Conservation (phyloP, 2,888 invertebrate genomes). For the Congeria kusceri region DNA sequence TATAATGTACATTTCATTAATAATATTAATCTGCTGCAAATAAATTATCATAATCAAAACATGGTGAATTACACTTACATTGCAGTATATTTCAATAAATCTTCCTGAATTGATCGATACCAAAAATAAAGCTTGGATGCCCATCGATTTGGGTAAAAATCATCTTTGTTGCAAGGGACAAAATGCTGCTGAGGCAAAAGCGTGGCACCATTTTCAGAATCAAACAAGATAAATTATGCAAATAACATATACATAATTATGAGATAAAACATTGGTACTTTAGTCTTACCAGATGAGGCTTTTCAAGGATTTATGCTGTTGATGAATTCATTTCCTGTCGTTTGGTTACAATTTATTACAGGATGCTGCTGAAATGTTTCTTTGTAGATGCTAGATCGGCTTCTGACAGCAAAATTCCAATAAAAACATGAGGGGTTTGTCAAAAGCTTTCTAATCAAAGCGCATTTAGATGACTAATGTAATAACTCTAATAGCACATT, state of each 20-base stretch:
- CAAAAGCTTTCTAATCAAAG: not conserved
- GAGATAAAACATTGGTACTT: conserved; percentile 36
- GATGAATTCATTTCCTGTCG: too few relatives aligned
- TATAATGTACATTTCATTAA: conserved; percentile 65
- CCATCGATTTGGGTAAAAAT: too few relatives aligned
- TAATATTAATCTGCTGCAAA: conserved; percentile 54
- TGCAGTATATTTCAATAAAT: conserved; percentile 2
- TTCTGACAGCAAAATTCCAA: conserved; percentile 14
- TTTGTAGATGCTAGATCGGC: not conserved
- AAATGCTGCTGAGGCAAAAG: not conserved
- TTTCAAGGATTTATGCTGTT: not conserved
- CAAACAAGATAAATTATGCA: conserved; percentile 58
- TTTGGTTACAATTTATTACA: too few relatives aligned
- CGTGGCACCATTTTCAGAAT: conserved; percentile 1
- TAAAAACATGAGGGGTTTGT: conserved; percentile 17
- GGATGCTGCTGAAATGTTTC: not conserved
- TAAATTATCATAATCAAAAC: conserved; percentile 69
- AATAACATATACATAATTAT: conserved; percentile 65
- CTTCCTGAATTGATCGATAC: too few relatives aligned
- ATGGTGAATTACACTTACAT: conserved; percentile 42
- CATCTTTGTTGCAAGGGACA: not conserved
- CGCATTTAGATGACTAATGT: too few relatives aligned
- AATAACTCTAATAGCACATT: too few relatives aligned
- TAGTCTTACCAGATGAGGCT: not conserved
- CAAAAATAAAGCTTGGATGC: too few relatives aligned